A percentile compares a stretch with the other conserved stretches of the same genome.
Conservation (phyloP, 2,797 vertebrate species). For the Etheostoma nigrum region DNA sequence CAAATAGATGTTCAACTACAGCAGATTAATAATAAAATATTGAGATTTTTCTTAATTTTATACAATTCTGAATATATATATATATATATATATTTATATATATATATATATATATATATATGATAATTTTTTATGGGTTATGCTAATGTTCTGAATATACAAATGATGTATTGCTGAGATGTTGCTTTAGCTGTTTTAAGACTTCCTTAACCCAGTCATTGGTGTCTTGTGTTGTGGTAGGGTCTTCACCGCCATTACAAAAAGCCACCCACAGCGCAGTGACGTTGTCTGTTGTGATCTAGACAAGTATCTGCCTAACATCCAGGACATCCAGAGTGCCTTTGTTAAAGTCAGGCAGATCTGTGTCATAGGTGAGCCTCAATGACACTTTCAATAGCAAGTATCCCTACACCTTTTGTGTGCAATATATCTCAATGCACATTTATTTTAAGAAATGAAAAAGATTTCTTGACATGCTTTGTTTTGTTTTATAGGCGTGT, state of each 20-base stretch:
- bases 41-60: background rate
- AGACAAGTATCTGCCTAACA: slow-evolving; percentile 91
- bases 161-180: background rate
- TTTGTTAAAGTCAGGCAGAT: slow-evolving; percentile 92
- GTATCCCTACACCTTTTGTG: background rate
- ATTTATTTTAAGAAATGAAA: background rate
- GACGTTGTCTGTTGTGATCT: slow-evolving; percentile 90
- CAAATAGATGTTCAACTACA: background rate
- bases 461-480: background rate
- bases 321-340: slow-evolving; percentile 93
- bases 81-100: too few relatives aligned
- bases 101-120: background rate
- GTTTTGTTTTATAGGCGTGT: slow-evolving; percentile 6
- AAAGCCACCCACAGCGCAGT: slow-evolving; percentile 93
- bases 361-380: slow-evolving; percentile 91
- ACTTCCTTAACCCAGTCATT: background rate
- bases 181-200: background rate
- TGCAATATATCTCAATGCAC: background rate
- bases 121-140: slow-evolving; percentile 1
- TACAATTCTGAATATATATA: background rate
- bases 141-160: background rate
- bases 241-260: slow-evolving; percentile 92
- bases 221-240: slow-evolving; percentile 74
- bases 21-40: slow-evolving; percentile 3
- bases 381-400: background rate